Base-by-base conservation (phyloP, 2,797 vertebrate species). In the Hippoglossus hippoglossus region DNA sequence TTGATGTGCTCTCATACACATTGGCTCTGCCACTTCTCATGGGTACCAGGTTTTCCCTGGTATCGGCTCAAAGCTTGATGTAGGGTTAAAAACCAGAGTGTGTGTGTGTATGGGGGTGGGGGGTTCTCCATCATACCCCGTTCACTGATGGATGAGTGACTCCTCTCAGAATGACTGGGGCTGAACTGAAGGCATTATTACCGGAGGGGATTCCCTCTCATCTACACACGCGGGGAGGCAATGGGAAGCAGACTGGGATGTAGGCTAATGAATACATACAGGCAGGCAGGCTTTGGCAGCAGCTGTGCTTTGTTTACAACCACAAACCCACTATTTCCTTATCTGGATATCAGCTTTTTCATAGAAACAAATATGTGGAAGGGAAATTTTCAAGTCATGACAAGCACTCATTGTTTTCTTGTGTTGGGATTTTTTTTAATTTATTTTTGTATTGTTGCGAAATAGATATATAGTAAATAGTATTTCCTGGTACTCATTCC, bases 191-290 rank as follows among this genome's bases (percentile, higher is more conserved):
- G 82, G 75, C 83, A 82, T 89, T 79, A 88, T 89, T 89, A 90
- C 86, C 87, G 87, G 88, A 89, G 89, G 91, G 90, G 83, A 91
- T 91, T 90, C 88, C 87, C 84, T 85, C 83, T 82, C 80, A 83
- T 85, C 69, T 77, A 31, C 31, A n/a, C 66, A 63, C 71, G 64
- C 18, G 57, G 63, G 67, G 69, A 79, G 58, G 77, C 64, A 71
- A 59, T 81, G 68, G 77, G 69, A 71, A 59, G 65, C 75, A 75
- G 83, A 62, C 74, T 81, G 58, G 62, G 82, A 90, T 88, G 73
- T 87, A 74, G 81, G 82, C 80, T 89, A 92, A 89, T 90, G 82
- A 87, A 53, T 66, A 53, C 78, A 66, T 41, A 50, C 78, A 64
- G 67, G 51, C 71, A 58, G 75, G 57, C 56, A 58, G 55, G 62